Conservation (phyloP, 2,888 invertebrate species). For the Sarcophaga carnaria region DNA sequence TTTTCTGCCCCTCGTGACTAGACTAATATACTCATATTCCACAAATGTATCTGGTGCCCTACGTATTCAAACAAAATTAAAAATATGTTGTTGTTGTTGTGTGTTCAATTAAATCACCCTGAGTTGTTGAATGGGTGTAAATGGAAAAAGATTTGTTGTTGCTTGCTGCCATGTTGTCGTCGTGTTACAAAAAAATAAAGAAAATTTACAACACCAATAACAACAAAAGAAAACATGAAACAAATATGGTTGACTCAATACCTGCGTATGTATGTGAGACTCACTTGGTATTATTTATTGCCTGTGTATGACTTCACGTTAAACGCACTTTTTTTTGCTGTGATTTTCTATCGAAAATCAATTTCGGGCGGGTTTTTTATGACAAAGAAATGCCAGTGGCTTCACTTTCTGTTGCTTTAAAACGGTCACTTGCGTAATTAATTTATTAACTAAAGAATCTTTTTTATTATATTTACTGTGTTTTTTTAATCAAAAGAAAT, state of each 20-base stretch:
- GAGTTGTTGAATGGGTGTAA: neutral
- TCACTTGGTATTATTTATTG: neutral
- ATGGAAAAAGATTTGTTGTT: neutral
- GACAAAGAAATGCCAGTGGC: too few relatives aligned
- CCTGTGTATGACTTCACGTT: neutral
- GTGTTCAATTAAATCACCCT: neutral
- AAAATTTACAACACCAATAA: neutral
- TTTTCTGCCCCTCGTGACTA: too few relatives aligned
- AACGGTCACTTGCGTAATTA: neutral
- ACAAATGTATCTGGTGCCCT: too few relatives aligned
- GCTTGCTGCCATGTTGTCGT: neutral
- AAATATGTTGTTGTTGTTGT: neutral
- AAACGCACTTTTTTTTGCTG: neutral
- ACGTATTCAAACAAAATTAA: too few relatives aligned
- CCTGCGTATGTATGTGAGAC: neutral
- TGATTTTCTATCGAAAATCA: neutral
- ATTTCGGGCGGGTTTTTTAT: neutral
- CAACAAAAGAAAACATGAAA: neutral
- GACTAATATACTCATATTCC: too few relatives aligned
- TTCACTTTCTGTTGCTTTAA: too few relatives aligned
- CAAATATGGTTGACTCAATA: neutral
- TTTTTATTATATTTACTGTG: too few relatives aligned
- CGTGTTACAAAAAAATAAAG: neutral
- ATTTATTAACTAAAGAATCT: neutral
- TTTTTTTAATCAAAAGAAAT: too few relatives aligned